phyloP scores from a whole-genome alignment of 2,888 invertebrate genomes.

The Drosophila neotestacea region DNA sequence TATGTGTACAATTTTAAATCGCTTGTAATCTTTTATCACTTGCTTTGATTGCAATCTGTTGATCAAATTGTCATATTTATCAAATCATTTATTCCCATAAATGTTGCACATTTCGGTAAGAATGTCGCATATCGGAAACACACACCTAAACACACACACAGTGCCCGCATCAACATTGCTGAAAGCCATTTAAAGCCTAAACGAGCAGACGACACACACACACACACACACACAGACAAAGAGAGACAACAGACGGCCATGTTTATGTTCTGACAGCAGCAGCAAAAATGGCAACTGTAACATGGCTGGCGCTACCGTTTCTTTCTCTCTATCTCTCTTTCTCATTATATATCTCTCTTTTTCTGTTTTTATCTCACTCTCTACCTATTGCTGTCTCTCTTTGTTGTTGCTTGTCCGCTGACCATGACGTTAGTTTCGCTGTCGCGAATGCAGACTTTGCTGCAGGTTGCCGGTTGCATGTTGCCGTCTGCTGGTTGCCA shows the following conservation, averaged over 20 bases:
- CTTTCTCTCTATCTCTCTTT: background rate
- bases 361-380: background rate
- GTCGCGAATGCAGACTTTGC: slow-evolving; percentile 61
- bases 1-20: background rate
- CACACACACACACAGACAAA: background rate
- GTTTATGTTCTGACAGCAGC: slow-evolving; percentile 56
- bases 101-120: slow-evolving; percentile 15
- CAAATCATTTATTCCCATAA: slow-evolving; percentile 34
- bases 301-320: slow-evolving; percentile 16
- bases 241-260: slow-evolving; percentile 27
- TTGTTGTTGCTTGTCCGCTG: slow-evolving; percentile 52
- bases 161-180: slow-evolving; percentile 39
- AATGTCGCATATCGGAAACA: slow-evolving; percentile 17
- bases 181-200: slow-evolving; percentile 56
- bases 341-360: background rate
- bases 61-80: slow-evolving; percentile 31
- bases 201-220: slow-evolving; percentile 23
- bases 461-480: slow-evolving; percentile 50
- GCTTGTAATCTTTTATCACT: slow-evolving; percentile 5
- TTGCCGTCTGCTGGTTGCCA: slow-evolving; percentile 20
- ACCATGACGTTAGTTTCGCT: slow-evolving; percentile 70
- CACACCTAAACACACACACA: slow-evolving; percentile 5
- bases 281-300: slow-evolving; percentile 55
- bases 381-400: background rate
- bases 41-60: slow-evolving; percentile 17